These are phyloP conservation scores for Eristalis tenax DNA, from an alignment of 2,888 invertebrate species.

Conservation along the genomic window DNA sequence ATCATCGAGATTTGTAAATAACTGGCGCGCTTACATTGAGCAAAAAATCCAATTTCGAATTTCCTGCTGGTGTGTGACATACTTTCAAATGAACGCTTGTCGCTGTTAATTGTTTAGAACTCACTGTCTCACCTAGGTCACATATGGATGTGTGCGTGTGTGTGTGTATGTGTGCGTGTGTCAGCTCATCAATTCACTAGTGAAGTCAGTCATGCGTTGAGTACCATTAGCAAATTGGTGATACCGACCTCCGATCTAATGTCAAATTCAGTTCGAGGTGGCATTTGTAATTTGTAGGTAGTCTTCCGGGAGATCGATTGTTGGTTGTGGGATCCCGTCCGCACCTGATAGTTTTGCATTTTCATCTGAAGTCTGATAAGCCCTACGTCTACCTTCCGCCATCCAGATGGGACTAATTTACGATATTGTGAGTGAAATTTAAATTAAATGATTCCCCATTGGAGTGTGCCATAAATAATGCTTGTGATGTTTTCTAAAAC, in stretches of 20 bases:
- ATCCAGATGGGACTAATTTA: constrained; percentile 54
- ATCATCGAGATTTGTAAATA: constrained; percentile 50
- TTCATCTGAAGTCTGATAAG: neutral
- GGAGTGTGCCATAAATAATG: too few relatives aligned
- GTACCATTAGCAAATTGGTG: constrained; percentile 59
- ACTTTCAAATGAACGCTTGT: constrained; percentile 1
- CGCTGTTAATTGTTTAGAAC: neutral
- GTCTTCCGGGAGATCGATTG: constrained; percentile 46
- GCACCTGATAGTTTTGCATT: neutral
- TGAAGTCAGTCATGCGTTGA: constrained; percentile 54
- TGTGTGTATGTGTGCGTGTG: neutral
- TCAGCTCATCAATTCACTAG: constrained; percentile 41
- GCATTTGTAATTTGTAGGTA: constrained; percentile 16
- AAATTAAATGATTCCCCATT: neutral
- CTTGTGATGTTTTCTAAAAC: too few relatives aligned
- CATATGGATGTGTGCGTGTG: neutral
- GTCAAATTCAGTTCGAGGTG: constrained; percentile 38
- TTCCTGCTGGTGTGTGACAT: constrained; percentile 44
- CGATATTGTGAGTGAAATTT: constrained; percentile 48
- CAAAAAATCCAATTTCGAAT: neutral
- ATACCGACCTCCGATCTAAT: constrained; percentile 57
- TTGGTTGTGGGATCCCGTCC: constrained; percentile 24
- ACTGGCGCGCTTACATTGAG: constrained; percentile 12
- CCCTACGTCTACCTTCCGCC: neutral
- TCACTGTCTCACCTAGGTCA: constrained; percentile 51